Percentiles rank a stretch among this genome's conserved stretches.
Evolutionary conservation across 2,888 invertebrate species (phyloP).

Genomic region (Drosophila monieri): DNA sequence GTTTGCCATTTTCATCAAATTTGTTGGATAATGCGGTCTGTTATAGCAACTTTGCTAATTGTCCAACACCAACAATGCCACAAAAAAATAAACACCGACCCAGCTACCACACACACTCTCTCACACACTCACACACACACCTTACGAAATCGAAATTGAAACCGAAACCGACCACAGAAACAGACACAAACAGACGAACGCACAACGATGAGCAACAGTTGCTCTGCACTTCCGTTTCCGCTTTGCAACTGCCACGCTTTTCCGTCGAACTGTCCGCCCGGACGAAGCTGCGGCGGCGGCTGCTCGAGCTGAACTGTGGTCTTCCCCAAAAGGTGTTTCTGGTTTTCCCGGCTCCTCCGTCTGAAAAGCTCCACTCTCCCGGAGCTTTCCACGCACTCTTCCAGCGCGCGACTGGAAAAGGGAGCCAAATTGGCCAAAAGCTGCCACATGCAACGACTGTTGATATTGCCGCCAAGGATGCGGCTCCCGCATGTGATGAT

Average conservation of each 20-base stretch:
- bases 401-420: neutral
- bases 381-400: constrained; percentile 3
- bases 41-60: constrained; percentile 62
- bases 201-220: constrained; percentile 65
- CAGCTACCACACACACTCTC: neutral
- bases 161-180: constrained; percentile 13
- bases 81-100: constrained; percentile 12
- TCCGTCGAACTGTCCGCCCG: constrained; percentile 59
- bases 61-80: constrained; percentile 49
- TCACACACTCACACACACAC: neutral
- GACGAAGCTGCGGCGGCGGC: constrained; percentile 55
- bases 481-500: neutral
- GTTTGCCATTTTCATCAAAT: constrained; percentile 65
- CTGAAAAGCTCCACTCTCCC: constrained; percentile 20
- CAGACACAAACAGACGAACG: constrained; percentile 15
- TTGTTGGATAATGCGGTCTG: constrained; percentile 44
- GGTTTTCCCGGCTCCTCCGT: constrained; percentile 47
- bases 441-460: constrained; percentile 1
- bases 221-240: constrained; percentile 74
- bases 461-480: constrained; percentile 5
- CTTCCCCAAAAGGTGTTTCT: constrained; percentile 23
- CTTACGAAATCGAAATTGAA: constrained; percentile 1
- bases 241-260: constrained; percentile 47
- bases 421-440: constrained; percentile 3
- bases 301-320: constrained; percentile 72